Base-by-base conservation (phyloP, 2,113 vertebrate species). In the Falcunculus frontatus region DNA sequence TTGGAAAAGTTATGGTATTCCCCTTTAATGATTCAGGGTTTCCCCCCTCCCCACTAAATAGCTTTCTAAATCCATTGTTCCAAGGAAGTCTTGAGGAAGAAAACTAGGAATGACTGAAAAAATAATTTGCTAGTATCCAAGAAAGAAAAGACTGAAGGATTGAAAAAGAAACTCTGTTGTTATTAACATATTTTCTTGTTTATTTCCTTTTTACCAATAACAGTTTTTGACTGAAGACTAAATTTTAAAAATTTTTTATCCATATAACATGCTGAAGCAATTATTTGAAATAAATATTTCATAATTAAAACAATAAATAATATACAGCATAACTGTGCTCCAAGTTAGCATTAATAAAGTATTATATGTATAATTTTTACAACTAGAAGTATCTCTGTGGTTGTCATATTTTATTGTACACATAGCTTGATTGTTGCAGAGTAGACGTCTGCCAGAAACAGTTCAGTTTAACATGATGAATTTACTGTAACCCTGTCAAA, bases 371-470 rank as follows among this genome's bases (percentile, higher is more conserved):
- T 90, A 96, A 96, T 91, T 96, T 96, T 97, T 96, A 84, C 91
- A 89, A 96, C 68, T 55, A 72, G 88, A 96, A 89, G 93, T 90
- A 93, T 90, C 63, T 85, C 76, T 57, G 25, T 72, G 65, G 86
- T 96, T 98, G 95, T 97, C 97, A 95, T 57, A 97, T 98, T 98
- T 98, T 98, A 98, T 97, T 97, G 98, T 98, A 98, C 95, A 98
- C 97, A 97, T 96, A 84, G 69, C 91, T 96, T 98, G 98, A 98
- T 98, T 98, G 98, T 98, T 99, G 98, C 98, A 97, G 98, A 98
- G 98, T 97, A 98, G 99, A 98, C 98, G 99, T 97, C 96, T 99
- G 98, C 98, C 98, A 99, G 98, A 98, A 99, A 99, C 98, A 98
- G 99, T 99, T 99, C 98, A 98, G 97, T 98, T 98, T 98, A 98